Percentiles rank a stretch among this genome's conserved stretches.
Evolutionary conservation across 2,888 invertebrate genomes (phyloP).

Genomic region (Aelia acuminata): DNA sequence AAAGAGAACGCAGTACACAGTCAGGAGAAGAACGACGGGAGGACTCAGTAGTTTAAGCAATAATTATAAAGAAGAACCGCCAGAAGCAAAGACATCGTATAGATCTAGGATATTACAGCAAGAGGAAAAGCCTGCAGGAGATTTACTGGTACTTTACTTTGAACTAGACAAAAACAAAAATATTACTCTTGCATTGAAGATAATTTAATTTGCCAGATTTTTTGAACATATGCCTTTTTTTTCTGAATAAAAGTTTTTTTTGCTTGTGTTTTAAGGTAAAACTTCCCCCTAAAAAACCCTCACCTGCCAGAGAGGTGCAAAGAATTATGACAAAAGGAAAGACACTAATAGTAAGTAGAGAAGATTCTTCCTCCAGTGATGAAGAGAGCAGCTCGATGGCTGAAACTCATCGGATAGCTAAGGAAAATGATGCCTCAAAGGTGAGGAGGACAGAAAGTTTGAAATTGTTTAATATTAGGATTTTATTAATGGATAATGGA

Average conservation of each 20-base stretch:
- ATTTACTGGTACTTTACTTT: not conserved
- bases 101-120: conserved; percentile 58
- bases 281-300: conserved; percentile 42
- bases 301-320: conserved; percentile 42
- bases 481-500: too few species aligned
- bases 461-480: too few species aligned
- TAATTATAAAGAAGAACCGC: conserved; percentile 48
- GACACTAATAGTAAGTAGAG: conserved; percentile 55
- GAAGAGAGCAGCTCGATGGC: not conserved
- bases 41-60: conserved; percentile 54
- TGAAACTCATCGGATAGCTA: not conserved
- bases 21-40: conserved; percentile 65
- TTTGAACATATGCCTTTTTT: too few species aligned
- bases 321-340: conserved; percentile 54
- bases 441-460: not conserved
- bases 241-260: too few species aligned
- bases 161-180: too few species aligned
- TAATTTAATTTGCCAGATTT: too few species aligned
- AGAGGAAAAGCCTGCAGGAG: conserved; percentile 43
- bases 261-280: conserved; percentile 24
- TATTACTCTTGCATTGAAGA: too few species aligned
- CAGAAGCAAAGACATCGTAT: conserved; percentile 51
- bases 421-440: conserved; percentile 42
- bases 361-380: conserved; percentile 53
- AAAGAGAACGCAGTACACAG: conserved; percentile 66